Base-by-base conservation (phyloP, 1,140 invertebrate species). In the Oreohelix idahoensis region DNA sequence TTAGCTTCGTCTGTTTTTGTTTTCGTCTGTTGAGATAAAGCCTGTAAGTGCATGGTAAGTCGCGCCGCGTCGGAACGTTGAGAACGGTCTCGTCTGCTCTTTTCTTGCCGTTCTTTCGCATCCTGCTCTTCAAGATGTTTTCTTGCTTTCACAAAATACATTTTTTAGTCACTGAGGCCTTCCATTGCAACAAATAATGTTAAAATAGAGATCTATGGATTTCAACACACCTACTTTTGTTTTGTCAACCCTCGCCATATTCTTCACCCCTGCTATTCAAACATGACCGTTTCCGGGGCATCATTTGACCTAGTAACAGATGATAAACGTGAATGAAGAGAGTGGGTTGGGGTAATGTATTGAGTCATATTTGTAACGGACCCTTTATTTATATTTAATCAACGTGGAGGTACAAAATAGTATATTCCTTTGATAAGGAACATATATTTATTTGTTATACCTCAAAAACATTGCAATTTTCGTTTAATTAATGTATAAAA, bases 81-180 rank as follows among this genome's bases (percentile, higher is more conserved):
- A 69, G 83, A 84, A 36, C 86, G 85, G n/a, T 79, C 78, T 58
- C 83, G 49, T 83, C 70, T 78, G 84, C 84, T 84, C 66, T 58
- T 78, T 29, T 80, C 53, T 45, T 26, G 39, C 32, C 83, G 66
- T 66, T 89, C 88, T 74, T 84, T 84, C 23, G 71, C 63, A 77
- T 89, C 88, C 36, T 86, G 82, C 38, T 85, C 82, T 32, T 89
- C 88, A 17, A 87, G 82, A 73, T 86, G 79, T 71, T 88, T 87
- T 71, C 86, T 89, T 69, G 87, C 78, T 84, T 87, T 88, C 84
- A 87, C 84, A 70, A 89, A 86, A 86, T 89, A 87, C 88, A 89
- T 89, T 53, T 79, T 86, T 78, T 23, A 32, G 38, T 53, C 53
- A 76, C 63, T 81, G 66, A 75, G 66, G 4, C 53, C 45, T 77